These are phyloP conservation scores for Pocota personata DNA, from an alignment of 2,888 invertebrate genomes.

Conservation along the genomic window DNA sequence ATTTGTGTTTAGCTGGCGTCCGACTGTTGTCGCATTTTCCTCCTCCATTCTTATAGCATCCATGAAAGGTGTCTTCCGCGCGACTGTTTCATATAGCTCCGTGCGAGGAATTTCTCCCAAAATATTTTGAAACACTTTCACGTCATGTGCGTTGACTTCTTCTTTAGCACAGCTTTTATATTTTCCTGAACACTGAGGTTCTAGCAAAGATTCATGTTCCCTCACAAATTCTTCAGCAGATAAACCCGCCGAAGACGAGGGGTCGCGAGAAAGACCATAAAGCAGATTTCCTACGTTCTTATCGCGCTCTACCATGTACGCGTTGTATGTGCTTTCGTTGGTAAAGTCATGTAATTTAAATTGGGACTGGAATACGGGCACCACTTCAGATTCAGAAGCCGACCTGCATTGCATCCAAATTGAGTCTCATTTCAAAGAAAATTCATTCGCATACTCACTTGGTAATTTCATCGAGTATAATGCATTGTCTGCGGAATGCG, in stretches of 20 bases:
- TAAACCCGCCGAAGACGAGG: no score
- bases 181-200: slow-evolving; percentile 24
- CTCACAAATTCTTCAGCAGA: background rate
- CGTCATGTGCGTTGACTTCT: slow-evolving; percentile 14
- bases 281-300: background rate
- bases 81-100: no score
- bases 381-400: background rate
- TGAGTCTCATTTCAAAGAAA: background rate
- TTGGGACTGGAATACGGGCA: background rate
- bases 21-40: background rate
- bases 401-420: background rate
- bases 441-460: background rate
- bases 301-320: background rate
- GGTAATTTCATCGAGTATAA: slow-evolving; percentile 7
- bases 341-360: background rate
- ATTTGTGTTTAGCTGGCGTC: background rate
- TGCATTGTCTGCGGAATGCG: slow-evolving; percentile 4
- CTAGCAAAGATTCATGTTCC: background rate
- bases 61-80: no score
- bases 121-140: slow-evolving; percentile 6
- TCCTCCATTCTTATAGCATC: background rate
- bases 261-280: no score
- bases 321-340: background rate
- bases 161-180: background rate
- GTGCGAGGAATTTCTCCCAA: background rate